Evolutionary conservation across 2,113 vertebrate species (phyloP).

Genomic region (Crotalus helleri): DNA sequence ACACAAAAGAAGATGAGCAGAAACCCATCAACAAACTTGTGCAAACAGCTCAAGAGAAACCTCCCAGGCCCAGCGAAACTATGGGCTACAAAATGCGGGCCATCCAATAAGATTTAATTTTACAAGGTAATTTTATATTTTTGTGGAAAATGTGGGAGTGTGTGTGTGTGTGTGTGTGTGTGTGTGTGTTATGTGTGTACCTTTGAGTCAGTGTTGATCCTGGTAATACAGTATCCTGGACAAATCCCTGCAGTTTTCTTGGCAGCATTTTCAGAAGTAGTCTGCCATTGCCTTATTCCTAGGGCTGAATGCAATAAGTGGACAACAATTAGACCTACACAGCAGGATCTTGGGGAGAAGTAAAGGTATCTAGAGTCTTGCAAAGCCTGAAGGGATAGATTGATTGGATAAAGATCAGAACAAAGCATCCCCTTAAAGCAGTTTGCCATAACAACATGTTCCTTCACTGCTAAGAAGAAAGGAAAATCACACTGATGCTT

Average conservation of each 20-base stretch:
- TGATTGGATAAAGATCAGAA: neutral
- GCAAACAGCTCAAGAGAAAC: neutral
- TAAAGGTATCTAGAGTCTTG: neutral
- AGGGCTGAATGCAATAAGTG: neutral
- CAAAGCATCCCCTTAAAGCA: neutral
- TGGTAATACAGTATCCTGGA: neutral
- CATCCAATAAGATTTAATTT: neutral
- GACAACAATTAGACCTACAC: neutral
- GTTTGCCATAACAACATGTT: neutral
- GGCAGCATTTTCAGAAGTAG: neutral
- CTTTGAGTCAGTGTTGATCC: neutral
- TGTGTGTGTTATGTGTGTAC: neutral
- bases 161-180: neutral
- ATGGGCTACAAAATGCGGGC: neutral
- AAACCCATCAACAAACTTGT: neutral
- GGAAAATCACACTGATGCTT: neutral
- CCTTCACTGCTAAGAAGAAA: neutral
- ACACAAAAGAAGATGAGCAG: neutral
- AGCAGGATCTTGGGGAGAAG: neutral
- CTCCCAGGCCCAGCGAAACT: neutral
- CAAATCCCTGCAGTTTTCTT: neutral
- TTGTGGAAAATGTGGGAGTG: neutral
- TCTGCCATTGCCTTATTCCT: neutral
- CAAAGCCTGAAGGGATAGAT: neutral
- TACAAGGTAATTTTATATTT: neutral